phyloP scores from a whole-genome alignment of 92 coral and sea anemone genomes.

The Epizoanthus fatuus region DNA sequence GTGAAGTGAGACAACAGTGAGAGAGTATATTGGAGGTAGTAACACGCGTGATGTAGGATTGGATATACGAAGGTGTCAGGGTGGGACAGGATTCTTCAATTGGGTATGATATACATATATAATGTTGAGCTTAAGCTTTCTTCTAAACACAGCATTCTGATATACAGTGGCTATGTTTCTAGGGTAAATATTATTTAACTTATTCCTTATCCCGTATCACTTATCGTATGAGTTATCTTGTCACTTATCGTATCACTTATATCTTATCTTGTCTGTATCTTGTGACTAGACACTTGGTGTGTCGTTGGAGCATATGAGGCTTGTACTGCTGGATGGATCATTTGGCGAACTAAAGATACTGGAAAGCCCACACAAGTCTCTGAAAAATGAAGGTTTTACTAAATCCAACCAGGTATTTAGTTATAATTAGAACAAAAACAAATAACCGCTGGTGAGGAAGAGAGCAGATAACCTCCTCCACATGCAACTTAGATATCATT shows the following conservation, averaged over 20 bases:
- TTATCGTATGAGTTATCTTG: too few species aligned
- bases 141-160: background rate
- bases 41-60: background rate
- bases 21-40: too few species aligned
- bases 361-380: conserved; percentile 76
- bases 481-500: too few species aligned
- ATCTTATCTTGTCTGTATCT: background rate
- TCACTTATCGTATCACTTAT: background rate
- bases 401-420: conserved; percentile 83
- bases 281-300: conserved; percentile 74
- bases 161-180: background rate
- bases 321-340: conserved; percentile 79
- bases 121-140: background rate
- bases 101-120: background rate
- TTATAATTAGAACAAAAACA: background rate
- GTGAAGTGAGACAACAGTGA: too few species aligned
- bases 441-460: too few species aligned
- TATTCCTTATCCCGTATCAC: too few species aligned
- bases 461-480: too few species aligned
- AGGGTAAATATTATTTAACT: too few species aligned
- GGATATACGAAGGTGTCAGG: background rate
- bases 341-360: conserved; percentile 80
- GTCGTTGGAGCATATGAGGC: conserved; percentile 80
- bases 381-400: conserved; percentile 91
- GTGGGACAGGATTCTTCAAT: background rate